These are phyloP conservation scores for Nephrotoma appendiculata DNA, from an alignment of 2,888 invertebrate species.

Conservation along the genomic window DNA sequence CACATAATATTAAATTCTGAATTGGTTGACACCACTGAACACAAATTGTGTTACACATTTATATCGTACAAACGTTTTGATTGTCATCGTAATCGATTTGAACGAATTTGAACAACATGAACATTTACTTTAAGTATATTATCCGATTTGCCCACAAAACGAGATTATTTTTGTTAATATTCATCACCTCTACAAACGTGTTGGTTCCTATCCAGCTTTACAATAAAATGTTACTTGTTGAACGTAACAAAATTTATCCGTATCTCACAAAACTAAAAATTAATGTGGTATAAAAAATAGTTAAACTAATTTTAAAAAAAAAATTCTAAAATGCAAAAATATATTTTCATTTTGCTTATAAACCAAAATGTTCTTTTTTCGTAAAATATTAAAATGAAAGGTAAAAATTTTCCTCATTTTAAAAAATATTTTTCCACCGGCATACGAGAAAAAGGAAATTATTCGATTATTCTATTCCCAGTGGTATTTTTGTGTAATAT, in stretches of 20 bases:
- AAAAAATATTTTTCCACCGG: neutral
- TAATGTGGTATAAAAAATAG: neutral
- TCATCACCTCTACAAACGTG: too few relatives aligned
- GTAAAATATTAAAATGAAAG: neutral
- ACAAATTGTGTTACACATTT: neutral
- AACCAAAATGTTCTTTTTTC: neutral
- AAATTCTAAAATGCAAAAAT: neutral
- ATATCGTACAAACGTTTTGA: neutral
- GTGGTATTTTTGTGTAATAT: neutral
- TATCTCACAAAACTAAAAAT: neutral
- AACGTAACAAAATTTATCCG: neutral
- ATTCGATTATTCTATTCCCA: neutral
- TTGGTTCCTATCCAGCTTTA: too few relatives aligned
- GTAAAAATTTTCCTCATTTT: neutral
- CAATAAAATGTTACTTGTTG: neutral
- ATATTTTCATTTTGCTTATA: neutral
- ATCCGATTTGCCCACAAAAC: too few relatives aligned
- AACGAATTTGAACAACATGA: neutral
- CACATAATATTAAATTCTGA: neutral
- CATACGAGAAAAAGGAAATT: neutral
- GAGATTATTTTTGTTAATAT: too few relatives aligned
- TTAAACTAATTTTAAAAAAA: neutral
- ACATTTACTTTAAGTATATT: too few relatives aligned
- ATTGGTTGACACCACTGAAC: neutral
- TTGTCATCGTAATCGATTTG: neutral